These are phyloP conservation scores for Chamaea fasciata DNA, from an alignment of 2,113 vertebrate species.

Conservation along the genomic window DNA sequence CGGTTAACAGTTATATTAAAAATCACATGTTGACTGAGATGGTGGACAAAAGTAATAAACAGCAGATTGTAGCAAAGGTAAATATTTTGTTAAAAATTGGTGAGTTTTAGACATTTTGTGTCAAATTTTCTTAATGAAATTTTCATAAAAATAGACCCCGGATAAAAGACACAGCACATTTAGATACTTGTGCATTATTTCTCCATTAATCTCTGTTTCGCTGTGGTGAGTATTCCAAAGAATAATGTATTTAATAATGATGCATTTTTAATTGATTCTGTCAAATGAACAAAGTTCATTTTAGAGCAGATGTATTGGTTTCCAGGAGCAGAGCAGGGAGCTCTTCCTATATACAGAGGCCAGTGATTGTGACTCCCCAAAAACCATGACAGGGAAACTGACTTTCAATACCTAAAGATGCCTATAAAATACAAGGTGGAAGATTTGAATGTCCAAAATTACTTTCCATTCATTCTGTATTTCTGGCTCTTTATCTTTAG, in stretches of 20 bases:
- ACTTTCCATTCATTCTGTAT: background rate
- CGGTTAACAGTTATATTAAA: background rate
- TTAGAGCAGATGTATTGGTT: background rate
- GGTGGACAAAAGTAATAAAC: background rate
- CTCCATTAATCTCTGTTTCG: background rate
- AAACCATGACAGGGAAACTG: background rate
- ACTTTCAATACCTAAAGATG: background rate
- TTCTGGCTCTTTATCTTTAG: background rate
- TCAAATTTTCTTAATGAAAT: background rate
- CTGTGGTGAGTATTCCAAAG: background rate
- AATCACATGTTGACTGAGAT: background rate
- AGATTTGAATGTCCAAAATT: background rate
- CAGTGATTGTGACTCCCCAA: background rate
- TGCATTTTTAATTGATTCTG: background rate
- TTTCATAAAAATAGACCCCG: background rate
- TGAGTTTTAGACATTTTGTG: background rate
- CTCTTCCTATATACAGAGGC: background rate
- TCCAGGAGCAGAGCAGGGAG: background rate
- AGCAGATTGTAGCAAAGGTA: background rate
- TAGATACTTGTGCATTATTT: background rate
- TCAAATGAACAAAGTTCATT: background rate
- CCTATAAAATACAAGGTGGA: background rate
- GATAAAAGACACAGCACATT: background rate
- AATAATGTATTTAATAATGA: background rate
- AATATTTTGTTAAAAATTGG: background rate